A percentile compares a stretch with the other conserved stretches of the same genome.
Evolutionary conservation across 2,113 vertebrate genomes (phyloP).

Genomic region (Mastomys natalensis): DNA sequence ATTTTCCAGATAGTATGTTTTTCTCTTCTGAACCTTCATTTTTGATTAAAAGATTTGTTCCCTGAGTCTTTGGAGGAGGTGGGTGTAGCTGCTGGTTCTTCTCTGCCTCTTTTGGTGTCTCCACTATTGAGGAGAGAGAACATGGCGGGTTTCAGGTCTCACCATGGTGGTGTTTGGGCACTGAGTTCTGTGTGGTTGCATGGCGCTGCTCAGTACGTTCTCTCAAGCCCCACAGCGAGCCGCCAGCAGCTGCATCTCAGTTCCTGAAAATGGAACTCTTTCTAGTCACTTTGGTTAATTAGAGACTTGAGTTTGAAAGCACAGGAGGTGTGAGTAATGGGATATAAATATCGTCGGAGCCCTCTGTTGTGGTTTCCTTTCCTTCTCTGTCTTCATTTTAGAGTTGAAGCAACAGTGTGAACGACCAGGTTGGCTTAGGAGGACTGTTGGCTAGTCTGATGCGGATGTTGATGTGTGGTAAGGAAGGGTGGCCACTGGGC

Average conservation of each 20-base stretch:
- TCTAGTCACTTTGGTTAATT: constrained; percentile 50
- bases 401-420: neutral
- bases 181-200: neutral
- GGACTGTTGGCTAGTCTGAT: neutral
- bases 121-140: too few species aligned
- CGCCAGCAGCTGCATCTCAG: neutral
- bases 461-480: accelerated
- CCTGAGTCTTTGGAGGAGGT: neutral
- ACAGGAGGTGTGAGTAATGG: constrained; percentile 48
- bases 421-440: neutral
- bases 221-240: neutral
- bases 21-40: neutral
- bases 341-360: constrained; percentile 33
- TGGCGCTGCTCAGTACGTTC: accelerated
- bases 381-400: constrained; percentile 24
- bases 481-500: neutral
- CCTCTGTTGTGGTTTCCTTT: constrained; percentile 20
- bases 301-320: constrained; percentile 52
- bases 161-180: neutral
- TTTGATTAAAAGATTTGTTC: neutral
- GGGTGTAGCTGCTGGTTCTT: too few species aligned
- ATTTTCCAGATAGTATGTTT: neutral
- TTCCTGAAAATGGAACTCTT: constrained; percentile 27
- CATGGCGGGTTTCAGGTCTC: neutral
- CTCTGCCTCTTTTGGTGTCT: accelerated